Percentiles rank a stretch among this genome's conserved stretches.
Evolutionary conservation across 2,888 invertebrate species (phyloP).

Genomic region (Lampropteryx suffumata): DNA sequence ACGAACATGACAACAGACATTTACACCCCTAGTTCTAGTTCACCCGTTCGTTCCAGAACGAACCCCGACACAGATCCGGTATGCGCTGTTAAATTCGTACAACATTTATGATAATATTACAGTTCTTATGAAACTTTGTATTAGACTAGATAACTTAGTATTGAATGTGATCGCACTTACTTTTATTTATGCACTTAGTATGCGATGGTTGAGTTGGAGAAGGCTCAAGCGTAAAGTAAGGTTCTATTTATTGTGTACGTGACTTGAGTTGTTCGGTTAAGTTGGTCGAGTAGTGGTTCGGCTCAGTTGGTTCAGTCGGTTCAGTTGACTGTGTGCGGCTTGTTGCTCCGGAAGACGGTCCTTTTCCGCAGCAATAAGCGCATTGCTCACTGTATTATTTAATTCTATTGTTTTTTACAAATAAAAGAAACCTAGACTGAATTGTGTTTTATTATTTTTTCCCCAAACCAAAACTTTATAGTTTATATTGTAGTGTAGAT

Average conservation of each 20-base stretch:
- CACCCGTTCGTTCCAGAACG: constrained; percentile 41
- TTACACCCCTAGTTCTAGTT: constrained; percentile 49
- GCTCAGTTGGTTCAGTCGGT: constrained; percentile 37
- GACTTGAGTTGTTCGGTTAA: constrained; percentile 33
- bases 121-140: constrained; percentile 51
- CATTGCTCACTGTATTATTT: constrained; percentile 75
- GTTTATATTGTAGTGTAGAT: no score
- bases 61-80: constrained; percentile 22
- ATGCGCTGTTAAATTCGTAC: constrained; percentile 53
- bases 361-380: constrained; percentile 82
- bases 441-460: constrained; percentile 43
- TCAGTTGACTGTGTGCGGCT: constrained; percentile 55
- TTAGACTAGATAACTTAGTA: constrained; percentile 54
- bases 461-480: neutral
- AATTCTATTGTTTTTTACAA: constrained; percentile 77
- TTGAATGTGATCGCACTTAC: constrained; percentile 70
- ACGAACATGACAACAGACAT: constrained; percentile 54
- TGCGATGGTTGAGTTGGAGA: constrained; percentile 30
- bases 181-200: constrained; percentile 60
- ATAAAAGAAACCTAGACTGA: constrained; percentile 80
- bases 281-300: constrained; percentile 35
- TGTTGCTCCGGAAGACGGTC: constrained; percentile 81
- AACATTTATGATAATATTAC: constrained; percentile 65
- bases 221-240: constrained; percentile 56
- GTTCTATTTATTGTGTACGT: constrained; percentile 41